phyloP scores from a whole-genome alignment of 2,888 invertebrate species.

The Cheilosia grossa region DNA sequence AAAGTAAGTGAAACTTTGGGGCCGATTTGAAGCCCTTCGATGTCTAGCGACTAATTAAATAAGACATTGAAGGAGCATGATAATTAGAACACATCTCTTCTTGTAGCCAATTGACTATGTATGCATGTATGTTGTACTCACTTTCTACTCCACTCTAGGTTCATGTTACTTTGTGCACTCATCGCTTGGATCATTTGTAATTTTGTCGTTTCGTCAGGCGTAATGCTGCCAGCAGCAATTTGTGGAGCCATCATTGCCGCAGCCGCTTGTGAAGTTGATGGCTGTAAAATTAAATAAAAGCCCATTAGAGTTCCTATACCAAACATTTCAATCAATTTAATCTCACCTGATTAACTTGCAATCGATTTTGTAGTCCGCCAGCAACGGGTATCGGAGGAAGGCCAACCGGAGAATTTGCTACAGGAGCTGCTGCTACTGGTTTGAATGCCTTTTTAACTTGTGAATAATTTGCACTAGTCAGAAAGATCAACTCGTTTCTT shows the following conservation, averaged over 20 bases:
- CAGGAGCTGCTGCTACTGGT: slow-evolving; percentile 77
- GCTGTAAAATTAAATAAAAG: slow-evolving; percentile 42
- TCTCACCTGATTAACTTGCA: slow-evolving; percentile 77
- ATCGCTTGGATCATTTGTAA: slow-evolving; percentile 90
- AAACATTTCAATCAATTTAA: not conserved
- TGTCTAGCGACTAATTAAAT: too few relatives aligned
- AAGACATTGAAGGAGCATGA: too few relatives aligned
- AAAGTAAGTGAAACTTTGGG: too few relatives aligned
- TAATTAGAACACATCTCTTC: not conserved
- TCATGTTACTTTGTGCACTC: slow-evolving; percentile 85
- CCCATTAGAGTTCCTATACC: not conserved
- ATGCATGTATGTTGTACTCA: slow-evolving; percentile 68
- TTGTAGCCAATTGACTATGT: not conserved
- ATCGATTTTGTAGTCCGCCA: slow-evolving; percentile 78
- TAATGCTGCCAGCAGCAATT: slow-evolving; percentile 57
- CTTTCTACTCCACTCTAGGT: slow-evolving; percentile 81
- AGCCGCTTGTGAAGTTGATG: slow-evolving; percentile 67
- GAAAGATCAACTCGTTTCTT: slow-evolving; percentile 91
- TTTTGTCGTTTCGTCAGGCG: slow-evolving; percentile 85
- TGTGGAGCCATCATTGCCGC: slow-evolving; percentile 62
- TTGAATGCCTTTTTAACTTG: slow-evolving; percentile 84
- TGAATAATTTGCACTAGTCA: slow-evolving; percentile 89
- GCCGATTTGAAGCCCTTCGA: too few relatives aligned
- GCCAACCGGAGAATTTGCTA: slow-evolving; percentile 36
- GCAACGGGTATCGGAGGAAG: slow-evolving; percentile 14